Evolutionary conservation across 2,888 invertebrate species (phyloP), one percentile per base, ranked within the genome.

Genomic region (Nomada hirtipes): DNA sequence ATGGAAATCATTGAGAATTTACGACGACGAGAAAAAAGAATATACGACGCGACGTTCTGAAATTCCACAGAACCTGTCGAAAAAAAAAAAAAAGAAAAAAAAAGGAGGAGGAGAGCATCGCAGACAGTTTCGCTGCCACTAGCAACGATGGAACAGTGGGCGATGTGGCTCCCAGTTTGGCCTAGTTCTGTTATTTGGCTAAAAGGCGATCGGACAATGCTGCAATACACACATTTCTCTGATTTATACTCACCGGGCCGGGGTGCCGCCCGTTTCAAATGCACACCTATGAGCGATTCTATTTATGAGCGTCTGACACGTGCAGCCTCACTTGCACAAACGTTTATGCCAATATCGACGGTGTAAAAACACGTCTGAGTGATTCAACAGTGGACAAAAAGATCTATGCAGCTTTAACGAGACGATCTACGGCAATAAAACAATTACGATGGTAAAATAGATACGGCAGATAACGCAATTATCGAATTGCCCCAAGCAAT

Each of bases 241-340:
- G 74, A 84, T 84, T 79, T 80, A 84, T 76, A 59, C 44, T 26
- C 59, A 1, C 60, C 47, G 55, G 65, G 26, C 13, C 61, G 53
- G 61, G 15, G 23, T 64, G 67, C 20, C 60, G 60, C 47, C 44
- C 55, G 23, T 68, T 15, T 61, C 20, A 53, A 42, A 47, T 26
- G 53, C 44, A 68, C 52, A 15, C 55, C 55, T n/a, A 67, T 44
- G 13, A 23, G 36, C 60, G 26, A 36, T 76, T 64, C 76, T 79
- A 79, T 79, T 83, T 84, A 79, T 53, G 75, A 73, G 42, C 10
- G 15, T 18, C 10, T 23, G 69, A 57, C 70, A 79, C 74, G 68
- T 70, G 55, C 64, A 36, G 69, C 65, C 65, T n/a, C 15, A 20
- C 20, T 70, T 50, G 42, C 26, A 23, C 65, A 50, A 15, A 26